Conservation (phyloP, 1,140 invertebrate genomes). For the Cataglyphis hispanica region DNA sequence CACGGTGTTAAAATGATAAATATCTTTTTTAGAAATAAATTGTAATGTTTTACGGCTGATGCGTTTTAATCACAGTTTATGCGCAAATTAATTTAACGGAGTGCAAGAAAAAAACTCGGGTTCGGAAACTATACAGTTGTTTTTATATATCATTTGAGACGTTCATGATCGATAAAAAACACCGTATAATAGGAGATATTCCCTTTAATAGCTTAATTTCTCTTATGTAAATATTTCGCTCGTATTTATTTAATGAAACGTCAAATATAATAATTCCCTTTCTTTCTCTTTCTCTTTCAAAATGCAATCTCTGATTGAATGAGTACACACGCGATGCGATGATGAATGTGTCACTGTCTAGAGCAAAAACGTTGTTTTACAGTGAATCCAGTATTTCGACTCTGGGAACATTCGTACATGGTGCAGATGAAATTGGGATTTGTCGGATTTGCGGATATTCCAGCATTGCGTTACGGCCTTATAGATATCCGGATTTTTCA, state of each 20-base stretch:
- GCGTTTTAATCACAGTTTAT: conserved; percentile 44
- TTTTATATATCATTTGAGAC: conserved; percentile 5
- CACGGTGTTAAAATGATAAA: background rate
- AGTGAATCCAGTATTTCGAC: conserved; percentile 48
- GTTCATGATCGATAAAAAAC: background rate
- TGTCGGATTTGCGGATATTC: conserved; percentile 55
- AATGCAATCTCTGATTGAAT: conserved; percentile 8
- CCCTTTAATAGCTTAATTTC: conserved; percentile 41
- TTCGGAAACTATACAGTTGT: background rate
- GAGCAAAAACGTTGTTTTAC: conserved; percentile 48
- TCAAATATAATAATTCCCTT: background rate
- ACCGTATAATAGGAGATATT: conserved; percentile 2
- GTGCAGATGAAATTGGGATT: conserved; percentile 57
- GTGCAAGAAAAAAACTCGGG: conserved; percentile 14
- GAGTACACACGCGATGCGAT: conserved; percentile 3
- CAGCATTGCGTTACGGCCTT: conserved; percentile 40
- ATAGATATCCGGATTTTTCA: conserved; percentile 59
- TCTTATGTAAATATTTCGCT: background rate
- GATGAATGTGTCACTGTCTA: conserved; percentile 20
- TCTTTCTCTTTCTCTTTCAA: background rate
- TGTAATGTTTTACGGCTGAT: conserved; percentile 50
- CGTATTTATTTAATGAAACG: conserved; percentile 11
- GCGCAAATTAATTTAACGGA: conserved; percentile 57
- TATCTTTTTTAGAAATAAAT: conserved; percentile 35
- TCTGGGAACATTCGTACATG: conserved; percentile 43